Conservation (phyloP, 2,797 vertebrate species). For the Atherinosoma microstoma region DNA sequence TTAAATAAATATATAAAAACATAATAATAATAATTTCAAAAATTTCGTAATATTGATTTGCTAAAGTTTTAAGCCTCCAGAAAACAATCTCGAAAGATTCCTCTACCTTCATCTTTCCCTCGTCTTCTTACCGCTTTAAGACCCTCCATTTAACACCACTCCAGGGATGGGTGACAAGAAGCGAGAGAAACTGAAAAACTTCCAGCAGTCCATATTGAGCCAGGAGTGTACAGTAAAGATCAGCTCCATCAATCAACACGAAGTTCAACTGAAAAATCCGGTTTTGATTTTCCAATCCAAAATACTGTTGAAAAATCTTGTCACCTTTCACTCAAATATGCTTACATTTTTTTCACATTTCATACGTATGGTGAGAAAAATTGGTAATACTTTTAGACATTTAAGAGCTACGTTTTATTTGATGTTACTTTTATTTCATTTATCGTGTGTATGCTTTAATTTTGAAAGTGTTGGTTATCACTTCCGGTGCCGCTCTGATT, state of each 20-base stretch:
- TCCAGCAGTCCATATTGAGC: neutral
- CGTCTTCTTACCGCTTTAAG: neutral
- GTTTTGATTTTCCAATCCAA: constrained; percentile 36
- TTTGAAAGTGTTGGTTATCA: neutral
- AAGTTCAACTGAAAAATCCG: neutral
- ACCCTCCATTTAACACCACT: constrained; percentile 5
- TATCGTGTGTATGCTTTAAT: accelerated
- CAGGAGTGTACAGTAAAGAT: neutral
- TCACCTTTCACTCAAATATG: accelerated
- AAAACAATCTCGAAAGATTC: constrained; percentile 3
- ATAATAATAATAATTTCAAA: neutral
- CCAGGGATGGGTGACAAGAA: constrained; percentile 19
- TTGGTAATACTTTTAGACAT: accelerated
- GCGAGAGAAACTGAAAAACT: neutral
- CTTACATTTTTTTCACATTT: accelerated
- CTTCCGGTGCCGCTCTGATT: neutral
- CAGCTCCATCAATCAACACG: constrained; percentile 2
- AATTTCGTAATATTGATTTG: neutral
- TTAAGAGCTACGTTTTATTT: accelerated
- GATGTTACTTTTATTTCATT: accelerated
- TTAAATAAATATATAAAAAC: too few relatives aligned
- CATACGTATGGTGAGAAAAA: accelerated
- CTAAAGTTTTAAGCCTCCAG: neutral
- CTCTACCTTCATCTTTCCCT: neutral
- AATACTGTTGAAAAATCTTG: accelerated